Evolutionary conservation across 2,797 vertebrate species (phyloP).

Genomic region (Bucorvus abyssinicus): DNA sequence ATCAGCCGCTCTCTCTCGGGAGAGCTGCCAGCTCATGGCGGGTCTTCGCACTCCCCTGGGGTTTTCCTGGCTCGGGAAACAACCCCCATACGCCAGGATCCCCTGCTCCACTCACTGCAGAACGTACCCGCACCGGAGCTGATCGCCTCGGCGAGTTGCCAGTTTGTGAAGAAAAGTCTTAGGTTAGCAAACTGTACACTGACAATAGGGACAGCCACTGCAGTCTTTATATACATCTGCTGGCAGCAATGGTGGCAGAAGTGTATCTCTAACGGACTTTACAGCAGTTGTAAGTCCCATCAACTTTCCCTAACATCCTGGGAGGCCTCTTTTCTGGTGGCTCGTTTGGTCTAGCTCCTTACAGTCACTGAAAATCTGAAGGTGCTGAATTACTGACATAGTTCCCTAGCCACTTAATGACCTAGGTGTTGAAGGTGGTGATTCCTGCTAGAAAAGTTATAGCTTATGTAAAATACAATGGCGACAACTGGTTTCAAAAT

Average conservation of each 20-base stretch:
- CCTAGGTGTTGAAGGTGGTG: neutral
- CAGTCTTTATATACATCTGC: neutral
- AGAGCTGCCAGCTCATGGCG: neutral
- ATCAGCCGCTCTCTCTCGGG: neutral
- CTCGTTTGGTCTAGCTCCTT: neutral
- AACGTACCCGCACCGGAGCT: neutral
- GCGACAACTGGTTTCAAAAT: neutral
- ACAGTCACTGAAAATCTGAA: neutral
- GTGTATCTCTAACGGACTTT: neutral
- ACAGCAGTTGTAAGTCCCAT: neutral
- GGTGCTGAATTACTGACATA: neutral
- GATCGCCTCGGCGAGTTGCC: neutral
- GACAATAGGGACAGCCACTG: neutral
- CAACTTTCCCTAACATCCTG: neutral
- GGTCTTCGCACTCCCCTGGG: neutral
- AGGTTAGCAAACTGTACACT: neutral
- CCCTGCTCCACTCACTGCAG: neutral
- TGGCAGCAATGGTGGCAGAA: neutral
- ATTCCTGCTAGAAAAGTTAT: neutral
- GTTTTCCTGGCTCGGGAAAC: neutral
- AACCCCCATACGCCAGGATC: neutral
- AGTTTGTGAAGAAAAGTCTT: neutral
- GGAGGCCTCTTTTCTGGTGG: neutral
- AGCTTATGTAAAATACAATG: neutral
- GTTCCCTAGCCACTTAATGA: neutral